These are phyloP conservation scores for Acanthurus leucopareius DNA, from an alignment of 2,797 vertebrate species.

Conservation along the genomic window DNA sequence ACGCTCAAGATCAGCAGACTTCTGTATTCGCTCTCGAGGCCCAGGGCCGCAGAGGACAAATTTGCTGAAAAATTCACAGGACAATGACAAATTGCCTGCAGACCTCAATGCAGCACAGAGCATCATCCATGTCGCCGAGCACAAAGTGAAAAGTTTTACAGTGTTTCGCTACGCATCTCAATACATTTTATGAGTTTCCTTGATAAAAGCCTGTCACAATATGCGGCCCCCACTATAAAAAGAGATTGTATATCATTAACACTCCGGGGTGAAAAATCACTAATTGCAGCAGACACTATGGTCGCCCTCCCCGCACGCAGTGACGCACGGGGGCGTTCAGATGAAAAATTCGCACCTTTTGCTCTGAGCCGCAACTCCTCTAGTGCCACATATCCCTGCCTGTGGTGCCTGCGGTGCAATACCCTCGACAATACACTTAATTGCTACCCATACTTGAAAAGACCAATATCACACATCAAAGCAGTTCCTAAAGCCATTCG, in stretches of 20 bases:
- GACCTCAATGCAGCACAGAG: conserved; percentile 49
- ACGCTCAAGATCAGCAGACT: conserved; percentile 9
- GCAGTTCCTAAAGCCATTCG: conserved; percentile 77
- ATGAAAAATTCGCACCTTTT: conserved; percentile 81
- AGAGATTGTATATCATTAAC: conserved; percentile 66
- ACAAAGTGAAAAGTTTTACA: conserved; percentile 71
- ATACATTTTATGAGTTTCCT: conserved; percentile 53
- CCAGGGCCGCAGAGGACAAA: conserved; percentile 29
- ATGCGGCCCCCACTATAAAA: conserved; percentile 53
- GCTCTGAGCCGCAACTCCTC: conserved; percentile 72
- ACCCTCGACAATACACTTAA: conserved; percentile 77
- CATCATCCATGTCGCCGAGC: conserved; percentile 42
- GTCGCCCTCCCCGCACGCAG: conserved; percentile 59
- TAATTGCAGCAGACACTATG: conserved; percentile 76
- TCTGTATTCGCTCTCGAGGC: conserved; percentile 15
- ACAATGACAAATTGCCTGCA: conserved; percentile 62
- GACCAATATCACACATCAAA: conserved; percentile 83
- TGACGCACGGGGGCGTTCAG: conserved; percentile 74
- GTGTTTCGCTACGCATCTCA: conserved; percentile 51
- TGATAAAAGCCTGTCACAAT: conserved; percentile 54
- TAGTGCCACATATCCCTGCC: conserved; percentile 56
- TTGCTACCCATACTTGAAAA: conserved; percentile 80
- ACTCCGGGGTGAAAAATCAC: conserved; percentile 69
- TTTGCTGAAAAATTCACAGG: conserved; percentile 46
- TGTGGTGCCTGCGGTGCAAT: conserved; percentile 68